Percentiles rank a stretch among this genome's conserved stretches.
phyloP scores from a whole-genome alignment of 2,797 vertebrate genomes.

The Mormyrops attenuatus region DNA sequence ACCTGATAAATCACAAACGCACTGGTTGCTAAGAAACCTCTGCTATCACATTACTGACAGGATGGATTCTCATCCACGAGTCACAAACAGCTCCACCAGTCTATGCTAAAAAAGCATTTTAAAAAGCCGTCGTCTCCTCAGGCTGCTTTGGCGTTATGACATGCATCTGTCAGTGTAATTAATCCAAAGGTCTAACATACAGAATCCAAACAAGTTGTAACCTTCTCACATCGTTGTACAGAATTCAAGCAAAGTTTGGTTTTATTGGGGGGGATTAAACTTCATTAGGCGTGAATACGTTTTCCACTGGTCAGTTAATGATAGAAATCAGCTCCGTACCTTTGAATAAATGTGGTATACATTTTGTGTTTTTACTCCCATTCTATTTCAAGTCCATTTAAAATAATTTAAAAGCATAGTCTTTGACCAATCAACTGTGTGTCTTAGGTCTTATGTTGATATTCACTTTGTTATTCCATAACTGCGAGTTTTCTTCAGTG shows the following conservation, averaged over 20 bases:
- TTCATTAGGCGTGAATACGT: background rate
- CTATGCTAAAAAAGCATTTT: conserved; percentile 9
- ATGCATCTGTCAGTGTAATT: background rate
- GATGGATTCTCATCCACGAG: conserved; percentile 39
- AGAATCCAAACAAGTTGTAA: background rate
- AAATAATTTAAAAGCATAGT: background rate
- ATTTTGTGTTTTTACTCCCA: background rate
- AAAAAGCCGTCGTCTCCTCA: background rate
- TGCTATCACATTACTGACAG: conserved; percentile 6
- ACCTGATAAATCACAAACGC: conserved; percentile 30
- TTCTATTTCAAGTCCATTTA: background rate
- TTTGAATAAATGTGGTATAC: background rate
- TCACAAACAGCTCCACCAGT: conserved; percentile 39
- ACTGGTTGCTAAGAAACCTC: conserved; percentile 57
- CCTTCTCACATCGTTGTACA: background rate
- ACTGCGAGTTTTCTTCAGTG: background rate
- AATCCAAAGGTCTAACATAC: background rate
- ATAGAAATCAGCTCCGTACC: background rate
- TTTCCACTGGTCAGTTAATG: background rate
- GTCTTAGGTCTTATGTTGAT: background rate
- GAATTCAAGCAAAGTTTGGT: background rate
- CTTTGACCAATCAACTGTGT: background rate
- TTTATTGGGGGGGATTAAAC: background rate
- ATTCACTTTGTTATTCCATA: background rate
- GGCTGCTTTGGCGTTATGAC: background rate